Conservation (phyloP, 1,140 invertebrate species). For the Calephelis nemesis region DNA sequence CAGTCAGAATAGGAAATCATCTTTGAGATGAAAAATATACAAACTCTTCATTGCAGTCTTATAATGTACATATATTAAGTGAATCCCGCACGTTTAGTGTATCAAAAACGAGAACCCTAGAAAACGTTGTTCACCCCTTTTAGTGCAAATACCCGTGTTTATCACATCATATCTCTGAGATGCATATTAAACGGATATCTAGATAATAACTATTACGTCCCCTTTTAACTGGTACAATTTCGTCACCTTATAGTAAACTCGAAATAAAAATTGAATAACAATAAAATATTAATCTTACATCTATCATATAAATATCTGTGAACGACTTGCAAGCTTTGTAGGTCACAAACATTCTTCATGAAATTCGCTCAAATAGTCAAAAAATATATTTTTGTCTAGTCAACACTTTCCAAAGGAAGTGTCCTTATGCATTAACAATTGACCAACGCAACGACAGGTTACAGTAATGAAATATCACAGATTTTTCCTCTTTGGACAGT, state of each 20-base stretch:
- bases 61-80: conserved; percentile 71
- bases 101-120: conserved; percentile 55
- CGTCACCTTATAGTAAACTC: conserved; percentile 72
- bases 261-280: conserved; percentile 77
- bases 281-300: conserved; percentile 77
- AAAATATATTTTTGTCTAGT: conserved; percentile 77
- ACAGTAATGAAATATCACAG: conserved; percentile 80
- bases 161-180: conserved; percentile 50
- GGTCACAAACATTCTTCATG: conserved; percentile 69
- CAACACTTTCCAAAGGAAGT: conserved; percentile 66
- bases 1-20: conserved; percentile 56
- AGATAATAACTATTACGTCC: conserved; percentile 78
- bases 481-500: conserved; percentile 79
- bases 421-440: conserved; percentile 78
- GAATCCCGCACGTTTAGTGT: conserved; percentile 54
- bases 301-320: conserved; percentile 76
- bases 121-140: conserved; percentile 62
- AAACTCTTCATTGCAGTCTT: conserved; percentile 68
- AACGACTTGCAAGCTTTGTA: conserved; percentile 69
- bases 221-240: conserved; percentile 71
- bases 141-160: conserved; percentile 47
- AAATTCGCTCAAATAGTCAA: conserved; percentile 76
- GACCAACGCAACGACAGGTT: conserved; percentile 79
- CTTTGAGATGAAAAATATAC: conserved; percentile 67
- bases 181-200: conserved; percentile 57